Conservation (phyloP, 2,113 vertebrate species). For the Epinephelus moara region DNA sequence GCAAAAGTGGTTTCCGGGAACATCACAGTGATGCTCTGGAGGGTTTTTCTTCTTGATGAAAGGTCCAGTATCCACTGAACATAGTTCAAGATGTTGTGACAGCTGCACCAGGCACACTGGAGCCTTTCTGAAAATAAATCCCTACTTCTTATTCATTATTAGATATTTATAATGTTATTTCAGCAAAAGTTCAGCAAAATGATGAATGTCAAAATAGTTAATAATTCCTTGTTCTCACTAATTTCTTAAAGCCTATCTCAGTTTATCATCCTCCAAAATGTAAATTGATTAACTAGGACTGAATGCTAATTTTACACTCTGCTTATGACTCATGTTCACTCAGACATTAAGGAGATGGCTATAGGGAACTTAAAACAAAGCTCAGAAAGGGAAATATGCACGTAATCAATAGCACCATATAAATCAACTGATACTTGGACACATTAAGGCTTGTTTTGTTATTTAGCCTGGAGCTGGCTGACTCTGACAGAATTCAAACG, state of each 20-base stretch:
- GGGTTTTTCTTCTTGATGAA: constrained; percentile 26
- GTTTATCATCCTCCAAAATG: not conserved
- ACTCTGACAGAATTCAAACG: constrained; percentile 31
- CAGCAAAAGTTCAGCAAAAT: not conserved
- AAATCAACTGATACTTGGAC: constrained; percentile 38
- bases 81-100: constrained; percentile 25
- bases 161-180: not conserved
- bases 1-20: constrained; percentile 39
- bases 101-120: constrained; percentile 33
- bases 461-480: constrained; percentile 33
- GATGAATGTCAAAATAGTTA: not conserved
- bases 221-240: not conserved
- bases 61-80: constrained; percentile 29
- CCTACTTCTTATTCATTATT: not conserved
- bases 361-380: constrained; percentile 8
- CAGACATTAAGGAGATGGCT: constrained; percentile 29
- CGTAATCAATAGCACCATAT: constrained; percentile 10
- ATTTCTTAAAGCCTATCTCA: not conserved
- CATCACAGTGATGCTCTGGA: constrained; percentile 18
- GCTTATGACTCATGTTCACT: not conserved
- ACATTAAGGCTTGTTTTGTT: constrained; percentile 16
- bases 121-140: not conserved
- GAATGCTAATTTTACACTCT: not conserved
- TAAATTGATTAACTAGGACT: not conserved
- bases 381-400: constrained; percentile 14